Base-by-base conservation (phyloP, 2,113 vertebrate genomes). In the Haemorhous mexicanus region DNA sequence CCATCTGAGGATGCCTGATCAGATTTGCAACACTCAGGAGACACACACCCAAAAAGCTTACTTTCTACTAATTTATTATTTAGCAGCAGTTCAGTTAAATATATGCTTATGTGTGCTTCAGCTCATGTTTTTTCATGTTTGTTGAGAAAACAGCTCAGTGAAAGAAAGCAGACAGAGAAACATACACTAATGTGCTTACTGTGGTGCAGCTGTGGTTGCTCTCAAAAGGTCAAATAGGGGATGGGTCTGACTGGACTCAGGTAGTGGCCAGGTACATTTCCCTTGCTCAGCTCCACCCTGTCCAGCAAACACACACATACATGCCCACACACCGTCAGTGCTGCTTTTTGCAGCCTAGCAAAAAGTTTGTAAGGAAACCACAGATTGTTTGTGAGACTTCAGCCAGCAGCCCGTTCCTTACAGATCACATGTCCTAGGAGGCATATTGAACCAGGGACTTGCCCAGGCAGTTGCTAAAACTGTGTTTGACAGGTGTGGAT, bases 321-420 rank as follows among this genome's bases (percentile, higher is more conserved):
- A 9, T 23, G 11, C 37, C 13, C 27, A 21, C 52, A 37, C 0
- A 0, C 81, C 33, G 17, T 44, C 74, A 55, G 7, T 43, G 59
- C 17, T 19, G 17, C 35, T 61, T 61, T 39, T 64, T 41, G 44
- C 47, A 82, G 44, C 44, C 81, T 55, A 63, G 39, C 28, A 76
- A 39, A 68, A 75, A 27, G 11, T 55, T 95, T 93, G 46, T 43
- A 47, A 79, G 50, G 75, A 61, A 87, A 53, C 18, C 47, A 24
- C 21, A 79, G 77, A 23, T 61, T 55, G 32, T 55, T 72, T 64
- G n/a, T 66, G 73, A 62, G 46, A 37, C 33, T 69, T 76, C 70
- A 76, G 62, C 49, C 63, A 83, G 41, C 55, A 69, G 46, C 75
- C 73, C 11, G 9, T 79, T 89, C 62, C 26, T 59, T 69, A 46